These are phyloP conservation scores for Drosophila simulans DNA, from an alignment of 1,140 invertebrate species.

Conservation along the genomic window DNA sequence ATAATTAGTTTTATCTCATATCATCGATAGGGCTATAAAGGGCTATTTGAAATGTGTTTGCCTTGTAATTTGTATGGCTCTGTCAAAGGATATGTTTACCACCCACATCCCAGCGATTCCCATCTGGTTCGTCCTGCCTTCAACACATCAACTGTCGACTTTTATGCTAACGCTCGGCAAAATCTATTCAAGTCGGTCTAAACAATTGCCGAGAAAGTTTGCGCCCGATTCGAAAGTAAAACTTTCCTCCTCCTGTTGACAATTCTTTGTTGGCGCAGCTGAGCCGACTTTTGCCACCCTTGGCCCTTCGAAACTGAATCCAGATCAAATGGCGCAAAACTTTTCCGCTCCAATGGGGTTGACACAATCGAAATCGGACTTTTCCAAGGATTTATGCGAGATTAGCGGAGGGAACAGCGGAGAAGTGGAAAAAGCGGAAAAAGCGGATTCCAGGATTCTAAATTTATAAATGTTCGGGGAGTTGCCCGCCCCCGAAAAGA, in stretches of 20 bases:
- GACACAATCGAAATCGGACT: constrained; percentile 49
- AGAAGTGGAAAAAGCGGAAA: constrained; percentile 37
- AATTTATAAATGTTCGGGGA: constrained; percentile 74
- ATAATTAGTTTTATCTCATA: too few species aligned
- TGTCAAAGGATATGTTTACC: neutral
- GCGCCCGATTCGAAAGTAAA: constrained; percentile 69
- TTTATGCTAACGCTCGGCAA: constrained; percentile 35
- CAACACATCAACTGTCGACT: constrained; percentile 50
- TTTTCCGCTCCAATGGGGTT: constrained; percentile 62
- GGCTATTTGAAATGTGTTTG: too few species aligned
- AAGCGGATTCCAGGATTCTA: constrained; percentile 60
- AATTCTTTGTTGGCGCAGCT: constrained; percentile 67
- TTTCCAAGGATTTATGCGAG: constrained; percentile 54
- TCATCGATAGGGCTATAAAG: too few species aligned
- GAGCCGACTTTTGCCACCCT: constrained; percentile 40
- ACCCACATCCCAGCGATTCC: constrained; percentile 1
- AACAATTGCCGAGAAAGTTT: constrained; percentile 70
- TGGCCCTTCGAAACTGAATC: constrained; percentile 31
- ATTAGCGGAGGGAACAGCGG: constrained; percentile 54
- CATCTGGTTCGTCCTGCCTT: constrained; percentile 16
- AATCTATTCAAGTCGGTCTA: constrained; percentile 47
- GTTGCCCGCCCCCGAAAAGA: neutral
- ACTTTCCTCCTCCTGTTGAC: constrained; percentile 69
- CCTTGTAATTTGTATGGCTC: too few species aligned
- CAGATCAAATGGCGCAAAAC: constrained; percentile 75